Conservation (phyloP, 2,888 invertebrate species). For the Eubasilissa splendida region DNA sequence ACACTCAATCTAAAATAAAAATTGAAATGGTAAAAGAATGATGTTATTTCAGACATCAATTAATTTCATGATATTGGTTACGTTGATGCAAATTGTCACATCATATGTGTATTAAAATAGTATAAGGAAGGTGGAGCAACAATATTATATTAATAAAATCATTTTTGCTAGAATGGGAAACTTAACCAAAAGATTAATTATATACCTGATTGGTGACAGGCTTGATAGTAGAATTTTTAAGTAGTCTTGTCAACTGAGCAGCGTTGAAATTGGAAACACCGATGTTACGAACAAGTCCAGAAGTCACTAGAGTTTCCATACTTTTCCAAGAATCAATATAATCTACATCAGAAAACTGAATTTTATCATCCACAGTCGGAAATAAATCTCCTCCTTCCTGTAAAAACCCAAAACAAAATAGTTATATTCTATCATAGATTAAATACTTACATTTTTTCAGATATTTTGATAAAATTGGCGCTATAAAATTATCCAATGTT, state of each 20-base stretch:
- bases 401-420: not conserved
- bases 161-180: too few species aligned
- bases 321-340: conserved; percentile 83
- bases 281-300: conserved; percentile 79
- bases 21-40: not conserved
- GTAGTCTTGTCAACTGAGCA: conserved; percentile 78
- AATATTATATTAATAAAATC: too few species aligned
- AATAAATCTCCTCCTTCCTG: conserved; percentile 77
- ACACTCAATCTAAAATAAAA: conserved; percentile 78
- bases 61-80: not conserved
- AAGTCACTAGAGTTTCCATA: conserved; percentile 79
- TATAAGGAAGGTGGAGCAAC: too few species aligned
- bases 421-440: too few species aligned
- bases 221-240: conserved; percentile 74
- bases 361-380: conserved; percentile 75
- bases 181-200: too few species aligned
- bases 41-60: not conserved
- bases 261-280: conserved; percentile 88
- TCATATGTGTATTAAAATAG: too few species aligned
- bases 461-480: too few species aligned
- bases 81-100: too few species aligned
- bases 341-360: conserved; percentile 78
- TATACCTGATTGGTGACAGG: conserved; percentile 79
- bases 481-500: too few species aligned
- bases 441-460: too few species aligned